Conservation (phyloP, 2,113 vertebrate species). For the Bostrychus sinensis region DNA sequence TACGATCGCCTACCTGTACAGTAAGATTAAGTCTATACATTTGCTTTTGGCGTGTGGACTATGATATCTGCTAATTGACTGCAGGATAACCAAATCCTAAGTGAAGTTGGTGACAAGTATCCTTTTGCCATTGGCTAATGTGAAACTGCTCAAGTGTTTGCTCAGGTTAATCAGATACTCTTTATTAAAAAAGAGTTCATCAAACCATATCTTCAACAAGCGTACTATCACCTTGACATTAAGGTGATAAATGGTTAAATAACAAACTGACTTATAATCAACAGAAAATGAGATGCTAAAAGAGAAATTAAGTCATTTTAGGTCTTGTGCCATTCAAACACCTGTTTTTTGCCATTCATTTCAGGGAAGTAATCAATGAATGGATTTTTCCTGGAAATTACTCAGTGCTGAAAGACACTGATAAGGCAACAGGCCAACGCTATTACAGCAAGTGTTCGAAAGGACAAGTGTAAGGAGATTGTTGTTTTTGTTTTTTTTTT, state of each 20-base stretch:
- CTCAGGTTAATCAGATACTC: not conserved
- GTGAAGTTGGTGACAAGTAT: too few relatives aligned
- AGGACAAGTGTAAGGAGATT: not conserved
- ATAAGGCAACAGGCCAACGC: not conserved
- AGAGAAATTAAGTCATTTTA: not conserved
- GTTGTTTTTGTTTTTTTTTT: too few relatives aligned
- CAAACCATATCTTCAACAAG: not conserved
- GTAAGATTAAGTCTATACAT: too few relatives aligned
- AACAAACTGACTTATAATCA: not conserved
- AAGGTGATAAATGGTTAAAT: not conserved
- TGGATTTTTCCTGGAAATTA: constrained; percentile 7
- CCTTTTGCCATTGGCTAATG: too few relatives aligned
- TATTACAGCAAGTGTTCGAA: not conserved
- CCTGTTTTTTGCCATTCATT: not conserved
- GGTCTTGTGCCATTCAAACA: not conserved
- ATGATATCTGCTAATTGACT: too few relatives aligned
- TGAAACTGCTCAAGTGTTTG: not conserved
- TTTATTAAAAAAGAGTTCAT: too few relatives aligned
- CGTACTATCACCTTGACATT: not conserved
- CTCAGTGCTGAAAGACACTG: not conserved
- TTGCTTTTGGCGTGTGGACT: too few relatives aligned
- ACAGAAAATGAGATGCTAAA: not conserved
- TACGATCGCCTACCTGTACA: too few relatives aligned
- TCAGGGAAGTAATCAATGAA: not conserved
- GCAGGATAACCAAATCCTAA: too few relatives aligned